Base-by-base conservation (phyloP, 2,888 invertebrate species). In the Xestia c-nigrum region DNA sequence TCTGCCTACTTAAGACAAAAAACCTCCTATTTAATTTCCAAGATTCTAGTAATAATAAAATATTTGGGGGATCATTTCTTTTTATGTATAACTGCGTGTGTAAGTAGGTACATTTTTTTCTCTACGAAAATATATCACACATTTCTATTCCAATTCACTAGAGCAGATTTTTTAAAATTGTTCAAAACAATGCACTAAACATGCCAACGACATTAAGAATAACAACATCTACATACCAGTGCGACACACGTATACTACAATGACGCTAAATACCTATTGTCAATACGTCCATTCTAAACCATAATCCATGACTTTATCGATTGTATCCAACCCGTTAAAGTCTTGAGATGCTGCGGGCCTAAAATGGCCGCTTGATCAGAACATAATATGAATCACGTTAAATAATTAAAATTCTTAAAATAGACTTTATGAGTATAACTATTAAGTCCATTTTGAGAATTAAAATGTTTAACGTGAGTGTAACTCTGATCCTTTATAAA, bases 251-350 rank as follows among this genome's bases (percentile, higher is more conserved):
- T 24, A 52, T 14, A 65, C 12, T 46, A 31, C 72, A 76, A 74
- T 79, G 52, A 73, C 16, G 31, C 50, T 83, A 83, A 83, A 80
- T 74, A 84, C 9, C 72, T 72, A 80, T 74, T 76, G 74, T 83
- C 70, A 73, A 59, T 38, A 38, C 24, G 24, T 46, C 31, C 12
- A 67, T 83, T 79, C 72, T 64, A 59, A 64, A 63, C 55, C 47
- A 43, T 68, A 38, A 59, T 10, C 50, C 40, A 38, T 46, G 63
- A n/a, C 69, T 74, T 80, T 74, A 84, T 76, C 47, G 69, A 76
- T 65, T 66, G 16, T 40, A 43, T 21, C 31, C 40, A 61, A 74
- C n/a, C 61, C 38, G 24, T 67, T 71, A 19, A 70, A 75, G 65
- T 52, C 46, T 72, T 68, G n/a, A 52, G 24, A 3, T n/a, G n/a